Conservation (phyloP, 2,888 invertebrate species). For the Rotaria socialis region DNA sequence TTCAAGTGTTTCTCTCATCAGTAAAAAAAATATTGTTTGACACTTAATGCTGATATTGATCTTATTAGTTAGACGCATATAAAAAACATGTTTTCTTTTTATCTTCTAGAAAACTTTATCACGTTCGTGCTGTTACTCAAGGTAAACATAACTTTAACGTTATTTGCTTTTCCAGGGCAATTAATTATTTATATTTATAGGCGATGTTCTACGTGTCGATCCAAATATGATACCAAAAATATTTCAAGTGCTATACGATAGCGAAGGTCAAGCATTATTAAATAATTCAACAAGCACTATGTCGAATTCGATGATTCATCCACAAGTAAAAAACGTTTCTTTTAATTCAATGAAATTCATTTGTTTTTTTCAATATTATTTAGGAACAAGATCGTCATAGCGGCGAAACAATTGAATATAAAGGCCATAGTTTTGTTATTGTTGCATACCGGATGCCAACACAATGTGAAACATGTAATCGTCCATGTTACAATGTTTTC, state of each 20-base stretch:
- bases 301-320: neutral
- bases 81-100: constrained; percentile 35
- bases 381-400: constrained; percentile 49
- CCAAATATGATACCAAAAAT: constrained; percentile 98
- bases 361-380: neutral
- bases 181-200: neutral
- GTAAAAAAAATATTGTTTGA: too few species aligned
- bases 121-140: constrained; percentile 94
- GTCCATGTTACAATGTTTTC: constrained; percentile 94
- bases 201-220: constrained; percentile 93
- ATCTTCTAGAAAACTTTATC: constrained; percentile 82
- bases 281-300: neutral
- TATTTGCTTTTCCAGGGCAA: too few species aligned
- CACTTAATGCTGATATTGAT: too few species aligned
- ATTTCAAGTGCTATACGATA: constrained; percentile 58
- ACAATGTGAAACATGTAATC: constrained; percentile 92
- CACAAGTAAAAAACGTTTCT: neutral
- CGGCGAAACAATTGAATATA: constrained; percentile 64
- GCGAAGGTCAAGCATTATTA: neutral
- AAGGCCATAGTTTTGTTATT: constrained; percentile 90
- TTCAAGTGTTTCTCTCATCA: too few species aligned
- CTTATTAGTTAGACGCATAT: too few species aligned
- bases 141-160: constrained; percentile 55
- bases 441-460: constrained; percentile 97
- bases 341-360: constrained; percentile 40